Evolutionary conservation across 2,888 invertebrate species (phyloP), one percentile per base, ranked within the genome.

Genomic region (Stomorhina lunata): DNA sequence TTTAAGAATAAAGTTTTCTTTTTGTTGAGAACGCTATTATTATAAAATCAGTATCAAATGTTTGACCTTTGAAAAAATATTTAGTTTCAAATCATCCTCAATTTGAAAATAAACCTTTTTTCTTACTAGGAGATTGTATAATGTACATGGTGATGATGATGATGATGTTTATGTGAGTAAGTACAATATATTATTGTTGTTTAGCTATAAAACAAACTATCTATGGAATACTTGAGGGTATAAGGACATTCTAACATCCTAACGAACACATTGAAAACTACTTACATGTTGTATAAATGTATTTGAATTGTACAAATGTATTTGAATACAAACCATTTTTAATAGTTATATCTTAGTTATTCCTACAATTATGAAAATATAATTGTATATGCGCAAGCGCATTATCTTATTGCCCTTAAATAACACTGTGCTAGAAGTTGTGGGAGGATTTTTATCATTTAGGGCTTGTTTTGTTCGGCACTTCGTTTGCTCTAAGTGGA

Each of bases 381-480:
- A 40, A 15, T 57, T 10, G 66, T 40, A 48, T 34, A 63, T 78
- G 69, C 82, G 82, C 79, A 79, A 20, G 79, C 82, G 82, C 79
- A 79, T 82, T 61, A 79, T 71, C 66, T 65, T 76, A 37, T 71
- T 71, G 71, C 57, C 53, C 66, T 53, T 61, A 79, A 79, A 71
- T n/a, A n/a, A n/a, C n/a, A n/a, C n/a, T n/a, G n/a, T n/a, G n/a
- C n/a, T n/a, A n/a, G n/a, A n/a, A n/a, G n/a, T n/a, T n/a, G n/a
- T n/a, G n/a, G n/a, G n/a, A n/a, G n/a, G n/a, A n/a, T n/a, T n/a
- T n/a, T n/a, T n/a, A n/a, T n/a, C n/a, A n/a, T n/a, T n/a, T n/a
- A n/a, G n/a, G n/a, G n/a, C n/a, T n/a, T n/a, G n/a, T n/a, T n/a
- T n/a, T n/a, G n/a, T n/a, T n/a, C n/a, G n/a, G n/a, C n/a, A n/a